phyloP scores from a whole-genome alignment of 1,140 invertebrate genomes.

The Zaprionus taronus region DNA sequence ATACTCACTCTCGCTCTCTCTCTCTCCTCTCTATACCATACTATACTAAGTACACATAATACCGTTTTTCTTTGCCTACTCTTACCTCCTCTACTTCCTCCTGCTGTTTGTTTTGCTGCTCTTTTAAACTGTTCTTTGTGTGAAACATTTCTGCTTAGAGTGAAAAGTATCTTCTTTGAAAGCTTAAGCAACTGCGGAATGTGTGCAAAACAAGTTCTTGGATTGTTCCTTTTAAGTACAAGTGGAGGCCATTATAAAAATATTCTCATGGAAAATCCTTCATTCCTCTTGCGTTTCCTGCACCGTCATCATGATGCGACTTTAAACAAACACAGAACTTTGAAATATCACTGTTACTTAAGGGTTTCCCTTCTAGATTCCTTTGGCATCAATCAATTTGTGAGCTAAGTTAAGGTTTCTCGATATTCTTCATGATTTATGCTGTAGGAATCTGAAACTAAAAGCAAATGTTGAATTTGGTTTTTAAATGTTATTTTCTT shows the following conservation, averaged over 20 bases:
- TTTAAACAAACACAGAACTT: neutral
- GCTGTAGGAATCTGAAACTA: too few relatives aligned
- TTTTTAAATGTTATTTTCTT: too few relatives aligned
- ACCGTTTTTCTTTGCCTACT: neutral
- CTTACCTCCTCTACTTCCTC: neutral
- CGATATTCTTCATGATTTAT: too few relatives aligned
- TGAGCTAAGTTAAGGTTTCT: too few relatives aligned
- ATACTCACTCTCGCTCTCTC: neutral
- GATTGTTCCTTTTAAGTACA: neutral
- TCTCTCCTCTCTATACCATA: too few relatives aligned
- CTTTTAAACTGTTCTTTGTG: conserved; percentile 3
- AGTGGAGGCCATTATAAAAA: neutral
- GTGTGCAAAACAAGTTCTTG: neutral
- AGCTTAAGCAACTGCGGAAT: neutral
- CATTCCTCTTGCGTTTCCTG: neutral
- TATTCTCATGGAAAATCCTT: neutral
- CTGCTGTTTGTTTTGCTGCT: neutral
- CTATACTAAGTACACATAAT: neutral
- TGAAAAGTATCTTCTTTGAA: conserved; percentile 1
- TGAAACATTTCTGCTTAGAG: neutral
- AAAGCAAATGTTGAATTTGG: too few relatives aligned
- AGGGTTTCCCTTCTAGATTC: neutral
- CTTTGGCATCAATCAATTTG: neutral
- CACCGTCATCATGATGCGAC: neutral
- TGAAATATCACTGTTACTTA: neutral